Percentiles rank a stretch among this genome's conserved stretches.
These are phyloP conservation scores for Oxyruncus cristatus DNA, from an alignment of 2,113 vertebrate genomes.

Conservation along the genomic window DNA sequence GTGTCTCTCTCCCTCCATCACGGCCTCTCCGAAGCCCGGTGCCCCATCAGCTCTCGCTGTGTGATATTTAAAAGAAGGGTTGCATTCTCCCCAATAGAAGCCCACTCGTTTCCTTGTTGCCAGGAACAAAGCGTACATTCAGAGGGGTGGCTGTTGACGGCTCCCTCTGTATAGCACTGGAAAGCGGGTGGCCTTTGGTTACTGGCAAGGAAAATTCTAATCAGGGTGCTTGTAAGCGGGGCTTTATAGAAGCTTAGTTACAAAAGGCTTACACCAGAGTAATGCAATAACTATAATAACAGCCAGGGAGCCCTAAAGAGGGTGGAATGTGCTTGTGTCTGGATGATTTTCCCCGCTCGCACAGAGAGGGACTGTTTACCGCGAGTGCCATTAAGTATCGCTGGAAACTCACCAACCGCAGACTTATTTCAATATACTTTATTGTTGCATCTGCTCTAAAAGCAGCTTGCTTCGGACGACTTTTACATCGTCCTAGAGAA, in stretches of 20 bases:
- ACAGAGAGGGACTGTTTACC: conserved; percentile 73
- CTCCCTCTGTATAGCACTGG: conserved; percentile 68
- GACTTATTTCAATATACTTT: conserved; percentile 66
- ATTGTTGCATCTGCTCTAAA: conserved; percentile 56
- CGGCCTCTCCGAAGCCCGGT: conserved; percentile 52
- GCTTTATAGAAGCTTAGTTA: conserved; percentile 67
- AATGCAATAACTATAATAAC: conserved; percentile 65
- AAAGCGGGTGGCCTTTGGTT: conserved; percentile 70
- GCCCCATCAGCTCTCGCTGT: conserved; percentile 61
- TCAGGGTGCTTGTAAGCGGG: conserved; percentile 64
- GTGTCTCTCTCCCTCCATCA: background rate
- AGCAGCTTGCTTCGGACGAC: conserved; percentile 24
- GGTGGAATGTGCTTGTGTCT: conserved; percentile 70
- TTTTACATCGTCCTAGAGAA: background rate
- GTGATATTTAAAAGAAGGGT: conserved; percentile 78
- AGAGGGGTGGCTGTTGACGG: conserved; percentile 70
- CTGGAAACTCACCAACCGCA: conserved; percentile 70
- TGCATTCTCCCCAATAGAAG: conserved; percentile 76
- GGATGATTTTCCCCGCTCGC: conserved; percentile 70
- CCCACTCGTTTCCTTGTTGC: conserved; percentile 76
- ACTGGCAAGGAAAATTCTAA: conserved; percentile 68
- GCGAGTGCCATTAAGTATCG: conserved; percentile 61
- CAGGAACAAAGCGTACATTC: conserved; percentile 80
- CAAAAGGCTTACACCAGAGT: conserved; percentile 70
- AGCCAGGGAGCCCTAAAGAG: conserved; percentile 62